A percentile compares a stretch with the other conserved stretches of the same genome.
Evolutionary conservation across 2,797 vertebrate species (phyloP).

Genomic region (Paramormyrops hopkinsi): DNA sequence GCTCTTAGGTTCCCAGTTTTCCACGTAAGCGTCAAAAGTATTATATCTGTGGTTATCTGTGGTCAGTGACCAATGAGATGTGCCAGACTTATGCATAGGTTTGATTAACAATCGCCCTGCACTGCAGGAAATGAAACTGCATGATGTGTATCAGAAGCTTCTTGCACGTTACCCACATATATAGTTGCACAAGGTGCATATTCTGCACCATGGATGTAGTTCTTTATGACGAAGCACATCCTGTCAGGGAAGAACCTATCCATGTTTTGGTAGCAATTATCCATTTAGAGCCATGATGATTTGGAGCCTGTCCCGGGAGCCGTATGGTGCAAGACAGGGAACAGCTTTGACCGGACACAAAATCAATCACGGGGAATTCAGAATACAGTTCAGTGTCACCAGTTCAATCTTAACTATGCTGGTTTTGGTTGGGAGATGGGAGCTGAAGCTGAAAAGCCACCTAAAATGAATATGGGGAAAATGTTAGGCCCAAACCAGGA

Average conservation of each 20-base stretch:
- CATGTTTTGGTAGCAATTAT: not conserved
- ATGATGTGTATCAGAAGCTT: not conserved
- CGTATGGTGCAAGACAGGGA: not conserved
- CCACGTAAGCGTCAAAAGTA: not conserved
- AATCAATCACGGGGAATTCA: not conserved
- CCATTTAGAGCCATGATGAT: not conserved
- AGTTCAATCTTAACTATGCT: not conserved
- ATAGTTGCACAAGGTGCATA: not conserved
- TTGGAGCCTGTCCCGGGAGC: not conserved
- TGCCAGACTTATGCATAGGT: not conserved
- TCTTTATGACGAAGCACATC: not conserved
- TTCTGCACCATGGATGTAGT: not conserved
- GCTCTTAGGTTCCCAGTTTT: not conserved
- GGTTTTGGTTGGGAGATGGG: not conserved
- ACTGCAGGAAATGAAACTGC: not conserved
- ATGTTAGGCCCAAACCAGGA: not conserved
- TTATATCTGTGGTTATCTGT: not conserved
- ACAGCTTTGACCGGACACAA: not conserved
- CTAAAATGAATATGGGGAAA: not conserved
- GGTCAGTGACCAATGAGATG: not conserved
- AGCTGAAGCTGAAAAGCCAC: not conserved
- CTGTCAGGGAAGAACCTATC: not conserved
- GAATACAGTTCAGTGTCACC: not conserved
- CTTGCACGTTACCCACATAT: not conserved
- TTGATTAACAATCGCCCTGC: not conserved